phyloP scores from a whole-genome alignment of 2,797 vertebrate genomes.

The Bradypodion ventrale region DNA sequence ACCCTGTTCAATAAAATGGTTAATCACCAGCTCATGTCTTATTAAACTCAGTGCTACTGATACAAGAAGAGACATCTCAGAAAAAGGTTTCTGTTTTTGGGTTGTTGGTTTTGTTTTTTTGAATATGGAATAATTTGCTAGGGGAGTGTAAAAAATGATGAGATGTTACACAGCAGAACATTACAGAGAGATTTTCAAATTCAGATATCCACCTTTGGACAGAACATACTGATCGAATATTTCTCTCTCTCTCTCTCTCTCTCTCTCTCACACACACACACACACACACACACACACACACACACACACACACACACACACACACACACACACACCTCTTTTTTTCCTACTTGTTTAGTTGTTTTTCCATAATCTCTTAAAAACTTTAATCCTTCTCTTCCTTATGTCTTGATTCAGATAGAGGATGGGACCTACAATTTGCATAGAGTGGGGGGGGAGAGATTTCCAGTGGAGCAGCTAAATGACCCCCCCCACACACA shows the following conservation, averaged over 20 bases:
- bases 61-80: background rate
- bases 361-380: background rate
- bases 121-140: background rate
- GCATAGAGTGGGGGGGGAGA: background rate
- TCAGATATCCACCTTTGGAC: background rate
- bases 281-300: no score
- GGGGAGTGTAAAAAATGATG: background rate
- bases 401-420: background rate
- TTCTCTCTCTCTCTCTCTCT: no score
- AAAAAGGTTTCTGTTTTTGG: no score
- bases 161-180: background rate
- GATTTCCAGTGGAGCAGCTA: background rate
- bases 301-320: no score
- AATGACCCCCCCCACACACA: no score
- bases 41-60: conserved; percentile 11
- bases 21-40: conserved; percentile 3
- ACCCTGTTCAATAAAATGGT: conserved; percentile 9
- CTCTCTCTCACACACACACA: no score
- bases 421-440: background rate
- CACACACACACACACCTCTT: no score
- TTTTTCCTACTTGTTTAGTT: no score
- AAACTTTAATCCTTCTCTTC: background rate
- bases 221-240: background rate
- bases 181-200: background rate
- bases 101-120: no score